Evolutionary conservation across 2,888 invertebrate species (phyloP).

Genomic region (Polymixis flavicincta): DNA sequence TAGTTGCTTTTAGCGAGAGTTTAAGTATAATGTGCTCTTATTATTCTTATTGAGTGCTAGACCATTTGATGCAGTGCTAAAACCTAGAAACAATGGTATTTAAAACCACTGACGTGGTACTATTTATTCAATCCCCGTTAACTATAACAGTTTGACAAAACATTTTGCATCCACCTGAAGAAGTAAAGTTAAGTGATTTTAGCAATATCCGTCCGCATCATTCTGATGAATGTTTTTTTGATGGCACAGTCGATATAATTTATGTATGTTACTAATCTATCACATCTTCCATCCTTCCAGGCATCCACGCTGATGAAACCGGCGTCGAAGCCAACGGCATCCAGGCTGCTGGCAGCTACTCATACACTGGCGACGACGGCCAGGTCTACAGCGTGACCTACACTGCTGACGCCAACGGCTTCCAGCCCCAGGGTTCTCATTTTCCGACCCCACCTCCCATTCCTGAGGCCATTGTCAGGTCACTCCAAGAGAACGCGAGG

Average conservation of each 20-base stretch:
- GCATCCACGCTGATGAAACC: slow-evolving; percentile 84
- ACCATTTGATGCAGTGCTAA: background rate
- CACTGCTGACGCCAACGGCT: slow-evolving; percentile 86
- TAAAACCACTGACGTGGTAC: background rate
- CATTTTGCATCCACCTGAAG: no score
- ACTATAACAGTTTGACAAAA: background rate
- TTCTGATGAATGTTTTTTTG: background rate
- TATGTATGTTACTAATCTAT: background rate
- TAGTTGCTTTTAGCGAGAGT: background rate
- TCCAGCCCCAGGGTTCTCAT: slow-evolving; percentile 90
- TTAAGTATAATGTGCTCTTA: background rate
- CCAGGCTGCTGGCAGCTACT: slow-evolving; percentile 90
- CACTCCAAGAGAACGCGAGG: slow-evolving; percentile 87
- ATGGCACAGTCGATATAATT: background rate
- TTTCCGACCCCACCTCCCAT: slow-evolving; percentile 91
- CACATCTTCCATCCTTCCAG: slow-evolving; percentile 65
- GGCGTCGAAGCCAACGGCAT: slow-evolving; percentile 85
- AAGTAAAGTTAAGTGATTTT: background rate
- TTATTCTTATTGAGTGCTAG: background rate
- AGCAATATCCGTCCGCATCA: no score
- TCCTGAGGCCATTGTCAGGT: slow-evolving; percentile 90
- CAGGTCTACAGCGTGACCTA: slow-evolving; percentile 89
- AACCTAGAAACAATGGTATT: background rate
- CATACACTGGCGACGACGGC: slow-evolving; percentile 91
- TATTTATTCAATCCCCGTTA: background rate